Evolutionary conservation across 2,888 invertebrate genomes (phyloP), one percentile per base, ranked within the genome.

Genomic region (Parnassius smintheus): DNA sequence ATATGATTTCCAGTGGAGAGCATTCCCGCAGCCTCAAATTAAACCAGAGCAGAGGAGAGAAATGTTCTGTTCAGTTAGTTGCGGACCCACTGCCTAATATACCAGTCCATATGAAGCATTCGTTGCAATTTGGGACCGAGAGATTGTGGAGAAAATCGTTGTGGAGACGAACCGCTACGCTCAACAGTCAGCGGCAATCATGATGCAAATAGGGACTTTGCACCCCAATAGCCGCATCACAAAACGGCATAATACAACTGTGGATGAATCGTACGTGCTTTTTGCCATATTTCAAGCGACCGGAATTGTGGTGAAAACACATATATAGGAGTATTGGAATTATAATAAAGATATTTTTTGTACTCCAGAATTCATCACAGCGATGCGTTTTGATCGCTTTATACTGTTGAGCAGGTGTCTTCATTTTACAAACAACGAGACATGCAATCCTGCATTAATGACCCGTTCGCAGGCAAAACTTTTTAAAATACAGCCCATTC

Each of bases 81-180:
- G 45, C 2, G 2, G 45, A 9, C 45, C 66, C 44, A 62, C 64
- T 22, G 61, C 55, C 41, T 41, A 62, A 45, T 56, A 45, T 52
- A 41, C 57, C 35, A 56, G n/a, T n/a, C 65, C 65, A n/a, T 62
- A 64, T 22, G 61, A 67, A 44, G 49, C 64, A 51, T 67, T 65
- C 44, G 59, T 50, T 50, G 56, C 62, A 22, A 68, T 68, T 18
- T 56, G 65, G 63, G 64, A 66, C 54, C 64, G 57, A 8, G 22
- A 59, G 35, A 62, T 67, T 9, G 64, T 69, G 59, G 62, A 67
- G 18, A 10, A 22, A 9, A 68, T 68, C n/a, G 64, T 48, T 12
- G 51, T 2, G 2, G 61, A 67, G 49, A 67, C 68, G 13, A 68
- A 65, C 51, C 61, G 3, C n/a, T 68, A 69, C 18, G 69, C 69